Percentiles rank a stretch among this genome's conserved stretches.
phyloP scores from a whole-genome alignment of 2,113 vertebrate species.

The Ictidomys tridecemlineatus region DNA sequence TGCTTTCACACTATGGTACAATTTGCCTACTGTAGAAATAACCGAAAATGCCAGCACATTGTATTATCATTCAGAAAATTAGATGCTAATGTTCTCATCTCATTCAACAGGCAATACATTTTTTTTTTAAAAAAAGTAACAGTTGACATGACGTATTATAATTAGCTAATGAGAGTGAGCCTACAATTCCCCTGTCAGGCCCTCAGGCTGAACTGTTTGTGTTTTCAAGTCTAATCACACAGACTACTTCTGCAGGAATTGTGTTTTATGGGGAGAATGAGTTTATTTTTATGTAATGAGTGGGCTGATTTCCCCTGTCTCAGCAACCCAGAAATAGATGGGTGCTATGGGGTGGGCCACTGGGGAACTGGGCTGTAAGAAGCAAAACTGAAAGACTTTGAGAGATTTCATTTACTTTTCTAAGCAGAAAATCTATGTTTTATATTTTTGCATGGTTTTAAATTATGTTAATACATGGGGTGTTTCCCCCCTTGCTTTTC shows the following conservation, averaged over 20 bases:
- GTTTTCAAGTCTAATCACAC: conserved; percentile 59
- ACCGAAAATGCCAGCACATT: neutral
- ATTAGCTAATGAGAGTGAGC: conserved; percentile 69
- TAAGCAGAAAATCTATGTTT: neutral
- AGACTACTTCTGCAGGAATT: conserved; percentile 49
- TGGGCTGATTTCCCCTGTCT: neutral
- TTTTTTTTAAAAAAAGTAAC: conserved; percentile 51
- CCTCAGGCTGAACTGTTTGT: conserved; percentile 55
- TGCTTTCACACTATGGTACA: neutral
- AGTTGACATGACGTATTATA: conserved; percentile 42
- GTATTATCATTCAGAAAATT: conserved; percentile 74
- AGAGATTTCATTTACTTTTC: neutral
- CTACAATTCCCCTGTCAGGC: conserved; percentile 52
- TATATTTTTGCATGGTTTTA: neutral
- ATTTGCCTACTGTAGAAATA: neutral
- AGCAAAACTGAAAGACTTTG: neutral
- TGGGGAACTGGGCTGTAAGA: neutral
- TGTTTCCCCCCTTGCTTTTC: neutral
- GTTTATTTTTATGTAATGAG: conserved; percentile 18
- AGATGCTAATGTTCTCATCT: conserved; percentile 65
- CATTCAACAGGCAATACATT: conserved; percentile 63
- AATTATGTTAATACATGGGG: neutral
- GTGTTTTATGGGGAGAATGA: neutral
- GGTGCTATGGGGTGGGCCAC: neutral
- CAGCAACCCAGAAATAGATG: neutral